Evolutionary conservation across 2,797 vertebrate species (phyloP).

Genomic region (Manis crassicaudata): DNA sequence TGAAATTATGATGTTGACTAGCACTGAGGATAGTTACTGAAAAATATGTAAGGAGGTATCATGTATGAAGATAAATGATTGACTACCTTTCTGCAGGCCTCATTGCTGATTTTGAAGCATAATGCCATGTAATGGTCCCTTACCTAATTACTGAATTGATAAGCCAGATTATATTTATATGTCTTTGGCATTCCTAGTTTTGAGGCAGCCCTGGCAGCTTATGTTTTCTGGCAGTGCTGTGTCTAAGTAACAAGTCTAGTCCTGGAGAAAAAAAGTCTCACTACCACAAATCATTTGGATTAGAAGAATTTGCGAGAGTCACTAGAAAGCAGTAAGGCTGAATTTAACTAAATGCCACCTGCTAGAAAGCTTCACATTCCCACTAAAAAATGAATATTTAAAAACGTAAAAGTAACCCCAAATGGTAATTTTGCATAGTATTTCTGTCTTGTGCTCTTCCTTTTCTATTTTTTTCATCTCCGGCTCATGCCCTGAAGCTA

Average conservation of each 20-base stretch:
- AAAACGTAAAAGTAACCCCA: neutral
- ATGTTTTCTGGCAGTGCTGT: neutral
- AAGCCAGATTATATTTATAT: fast-evolving
- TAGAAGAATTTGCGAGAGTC: neutral
- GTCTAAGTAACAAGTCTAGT: neutral
- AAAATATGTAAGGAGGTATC: slow-evolving; percentile 9
- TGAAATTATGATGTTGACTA: neutral
- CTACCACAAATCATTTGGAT: neutral
- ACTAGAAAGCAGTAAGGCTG: neutral
- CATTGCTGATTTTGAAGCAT: neutral
- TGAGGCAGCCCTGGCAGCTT: neutral
- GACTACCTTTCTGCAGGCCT: neutral
- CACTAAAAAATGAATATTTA: neutral
- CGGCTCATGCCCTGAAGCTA: neutral
- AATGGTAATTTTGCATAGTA: neutral
- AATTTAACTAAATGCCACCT: neutral
- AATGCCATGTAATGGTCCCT: neutral
- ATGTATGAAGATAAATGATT: neutral
- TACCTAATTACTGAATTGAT: neutral
- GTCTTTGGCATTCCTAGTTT: neutral
- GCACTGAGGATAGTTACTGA: neutral
- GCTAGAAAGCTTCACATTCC: neutral
- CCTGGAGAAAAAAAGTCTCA: neutral
- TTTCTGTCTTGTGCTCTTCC: neutral
- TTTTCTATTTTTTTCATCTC: neutral